Conservation (phyloP, 1,140 invertebrate species). For the Neelides sp. region DNA sequence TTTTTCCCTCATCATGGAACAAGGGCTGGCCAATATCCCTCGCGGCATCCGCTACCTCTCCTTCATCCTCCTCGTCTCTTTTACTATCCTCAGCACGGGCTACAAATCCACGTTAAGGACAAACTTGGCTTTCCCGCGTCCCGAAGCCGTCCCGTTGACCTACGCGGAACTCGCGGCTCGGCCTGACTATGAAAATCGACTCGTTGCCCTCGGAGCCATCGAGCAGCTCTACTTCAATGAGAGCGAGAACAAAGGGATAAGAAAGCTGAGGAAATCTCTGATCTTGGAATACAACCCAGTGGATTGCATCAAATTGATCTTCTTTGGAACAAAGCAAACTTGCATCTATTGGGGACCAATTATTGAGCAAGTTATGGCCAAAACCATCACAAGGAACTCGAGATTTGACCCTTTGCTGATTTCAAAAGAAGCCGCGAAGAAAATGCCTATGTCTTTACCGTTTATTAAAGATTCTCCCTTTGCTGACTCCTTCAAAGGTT, state of each 20-base stretch:
- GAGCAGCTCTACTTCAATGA: too few species aligned
- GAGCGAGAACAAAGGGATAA: too few species aligned
- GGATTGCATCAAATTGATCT: too few species aligned
- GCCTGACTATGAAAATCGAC: too few species aligned
- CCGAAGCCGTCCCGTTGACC: neutral
- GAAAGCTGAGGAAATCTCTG: too few species aligned
- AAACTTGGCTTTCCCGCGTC: neutral
- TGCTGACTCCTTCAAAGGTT: neutral
- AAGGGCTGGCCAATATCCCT: neutral
- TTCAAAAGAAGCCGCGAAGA: neutral
- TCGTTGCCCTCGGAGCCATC: too few species aligned
- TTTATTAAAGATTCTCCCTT: neutral
- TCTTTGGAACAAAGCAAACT: too few species aligned
- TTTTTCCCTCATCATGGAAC: neutral
- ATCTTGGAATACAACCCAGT: too few species aligned
- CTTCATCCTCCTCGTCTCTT: neutral
- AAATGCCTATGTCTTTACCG: neutral
- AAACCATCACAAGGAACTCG: too few species aligned
- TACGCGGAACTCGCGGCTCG: neutral
- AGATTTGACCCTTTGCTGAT: neutral
- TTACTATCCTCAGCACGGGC: neutral
- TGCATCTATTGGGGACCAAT: too few species aligned
- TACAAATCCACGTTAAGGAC: conserved; percentile 2
- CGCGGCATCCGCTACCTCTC: neutral
- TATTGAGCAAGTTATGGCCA: too few species aligned